A percentile compares a stretch with the other conserved stretches of the same genome.
Conservation (phyloP, 1,140 invertebrate genomes). For the Heliconius hewitsoni region DNA sequence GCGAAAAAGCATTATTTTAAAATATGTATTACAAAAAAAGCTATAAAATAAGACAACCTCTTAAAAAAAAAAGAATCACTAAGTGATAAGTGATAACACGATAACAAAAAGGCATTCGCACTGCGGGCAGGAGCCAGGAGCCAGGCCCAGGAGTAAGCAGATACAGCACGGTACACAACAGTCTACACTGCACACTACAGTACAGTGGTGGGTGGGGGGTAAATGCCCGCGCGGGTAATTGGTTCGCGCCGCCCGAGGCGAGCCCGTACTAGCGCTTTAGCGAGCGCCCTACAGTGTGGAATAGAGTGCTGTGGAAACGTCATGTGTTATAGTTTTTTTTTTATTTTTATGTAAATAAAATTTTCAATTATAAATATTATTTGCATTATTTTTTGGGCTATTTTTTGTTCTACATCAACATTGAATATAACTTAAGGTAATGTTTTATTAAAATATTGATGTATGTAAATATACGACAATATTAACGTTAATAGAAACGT, state of each 20-base stretch:
- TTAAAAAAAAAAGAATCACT: background rate
- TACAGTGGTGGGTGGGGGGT: conserved; percentile 50
- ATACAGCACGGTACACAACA: conserved; percentile 38
- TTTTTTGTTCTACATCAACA: too few relatives aligned
- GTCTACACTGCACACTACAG: background rate
- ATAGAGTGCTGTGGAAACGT: conserved; percentile 48
- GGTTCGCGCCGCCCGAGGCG: conserved; percentile 80
- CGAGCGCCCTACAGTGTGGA: conserved; percentile 78
- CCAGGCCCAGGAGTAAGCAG: conserved; percentile 46
- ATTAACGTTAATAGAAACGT: too few relatives aligned
- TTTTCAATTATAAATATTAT: too few relatives aligned
- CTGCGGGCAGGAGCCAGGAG: conserved; percentile 66
- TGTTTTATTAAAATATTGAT: too few relatives aligned
- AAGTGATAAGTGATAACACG: conserved; percentile 6
- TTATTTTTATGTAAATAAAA: too few relatives aligned
- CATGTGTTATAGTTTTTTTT: background rate
- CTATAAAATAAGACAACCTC: too few relatives aligned
- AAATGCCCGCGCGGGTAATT: conserved; percentile 78
- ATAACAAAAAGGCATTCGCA: conserved; percentile 68
- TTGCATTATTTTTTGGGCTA: too few relatives aligned
- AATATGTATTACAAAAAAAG: too few relatives aligned
- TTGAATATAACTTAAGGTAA: too few relatives aligned
- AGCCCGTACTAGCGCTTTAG: conserved; percentile 83
- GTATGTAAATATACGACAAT: too few relatives aligned
- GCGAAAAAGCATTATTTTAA: too few relatives aligned